Base-by-base conservation (phyloP, 2,888 invertebrate species). In the Eretmocerus hayati region DNA sequence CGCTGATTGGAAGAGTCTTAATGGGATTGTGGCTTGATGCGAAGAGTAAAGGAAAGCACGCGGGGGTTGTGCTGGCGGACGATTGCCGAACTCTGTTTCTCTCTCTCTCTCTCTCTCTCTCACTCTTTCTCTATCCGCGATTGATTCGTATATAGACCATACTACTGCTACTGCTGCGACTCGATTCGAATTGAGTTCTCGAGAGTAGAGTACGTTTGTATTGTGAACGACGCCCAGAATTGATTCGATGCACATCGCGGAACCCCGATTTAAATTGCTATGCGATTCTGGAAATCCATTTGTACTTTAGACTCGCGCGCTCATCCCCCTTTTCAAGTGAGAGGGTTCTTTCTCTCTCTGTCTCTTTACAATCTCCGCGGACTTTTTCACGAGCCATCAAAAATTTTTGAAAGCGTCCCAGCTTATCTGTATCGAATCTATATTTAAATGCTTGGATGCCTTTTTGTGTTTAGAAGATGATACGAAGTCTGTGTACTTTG, bases 1-100 rank as follows among this genome's bases (percentile, higher is more conserved):
- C 21, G 33, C 40, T 50, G 53, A 50, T 52, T 50, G 50, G 48
- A 50, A 48, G 46, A 37, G 44, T 52, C 43, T 43, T 52, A 52
- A 52, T 50, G 48, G 48, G 44, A 52, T 52, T 50, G 48, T 43
- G 49, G 52, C 44, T 45, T 19, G 48, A 38, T 32, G 47, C 44
- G 38, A 37, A 31, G 48, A 48, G 41, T 45, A 52, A 23, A 36
- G 46, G 48, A 48, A 56, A 53, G 57, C 43, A 39, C 41, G 46
- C 33, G 52, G 41, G 42, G 20, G 36, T 19, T 21, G 33, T 30
- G 35, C 4, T 8, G n/a, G 13, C 26, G 11, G 8, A 26, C 11
- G 11, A 11, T 11, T 11, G 26, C 26, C 26, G 11, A 26, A 26
- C 26, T 26, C 26, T n/a, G n/a, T n/a, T n/a, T n/a, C n/a, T n/a